A percentile compares a stretch with the other conserved stretches of the same genome.
These are phyloP conservation scores for Podarcis muralis DNA, from an alignment of 2,113 vertebrate genomes.

Conservation along the genomic window DNA sequence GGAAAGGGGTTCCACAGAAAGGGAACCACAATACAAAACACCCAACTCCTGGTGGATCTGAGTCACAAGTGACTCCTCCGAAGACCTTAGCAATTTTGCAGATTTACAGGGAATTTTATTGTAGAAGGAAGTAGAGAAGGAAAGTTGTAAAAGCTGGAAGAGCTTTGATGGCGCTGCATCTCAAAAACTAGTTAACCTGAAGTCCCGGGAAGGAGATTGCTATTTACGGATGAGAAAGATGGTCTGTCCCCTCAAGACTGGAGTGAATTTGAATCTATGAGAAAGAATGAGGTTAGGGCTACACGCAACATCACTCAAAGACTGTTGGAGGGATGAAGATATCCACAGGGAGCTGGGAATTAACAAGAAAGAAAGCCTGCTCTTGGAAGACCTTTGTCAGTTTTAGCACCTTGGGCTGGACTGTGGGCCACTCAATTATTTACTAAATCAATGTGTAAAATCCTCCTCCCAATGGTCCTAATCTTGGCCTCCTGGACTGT, in stretches of 20 bases:
- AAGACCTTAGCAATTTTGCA: no score
- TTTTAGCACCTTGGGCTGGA: not conserved
- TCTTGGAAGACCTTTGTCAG: not conserved
- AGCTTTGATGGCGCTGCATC: not conserved
- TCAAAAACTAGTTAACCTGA: not conserved
- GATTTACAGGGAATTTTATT: no score
- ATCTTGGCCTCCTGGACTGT: not conserved
- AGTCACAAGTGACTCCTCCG: no score
- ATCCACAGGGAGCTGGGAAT: not conserved
- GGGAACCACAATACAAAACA: no score
- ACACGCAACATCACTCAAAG: not conserved
- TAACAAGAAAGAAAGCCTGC: not conserved
- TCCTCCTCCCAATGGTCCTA: not conserved
- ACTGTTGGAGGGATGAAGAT: not conserved
- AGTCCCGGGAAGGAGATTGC: not conserved
- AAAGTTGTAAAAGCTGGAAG: not conserved
- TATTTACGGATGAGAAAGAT: not conserved
- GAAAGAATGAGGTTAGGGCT: conserved; percentile 5
- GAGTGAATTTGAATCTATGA: not conserved
- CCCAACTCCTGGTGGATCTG: no score
- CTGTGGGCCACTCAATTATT: not conserved
- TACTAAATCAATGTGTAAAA: not conserved
- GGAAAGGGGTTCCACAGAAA: no score
- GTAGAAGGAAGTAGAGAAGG: not conserved
- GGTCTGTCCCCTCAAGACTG: not conserved